Evolutionary conservation across 2,797 vertebrate species (phyloP), one percentile per base, ranked within the genome.

Genomic region (Trachurus trachurus): DNA sequence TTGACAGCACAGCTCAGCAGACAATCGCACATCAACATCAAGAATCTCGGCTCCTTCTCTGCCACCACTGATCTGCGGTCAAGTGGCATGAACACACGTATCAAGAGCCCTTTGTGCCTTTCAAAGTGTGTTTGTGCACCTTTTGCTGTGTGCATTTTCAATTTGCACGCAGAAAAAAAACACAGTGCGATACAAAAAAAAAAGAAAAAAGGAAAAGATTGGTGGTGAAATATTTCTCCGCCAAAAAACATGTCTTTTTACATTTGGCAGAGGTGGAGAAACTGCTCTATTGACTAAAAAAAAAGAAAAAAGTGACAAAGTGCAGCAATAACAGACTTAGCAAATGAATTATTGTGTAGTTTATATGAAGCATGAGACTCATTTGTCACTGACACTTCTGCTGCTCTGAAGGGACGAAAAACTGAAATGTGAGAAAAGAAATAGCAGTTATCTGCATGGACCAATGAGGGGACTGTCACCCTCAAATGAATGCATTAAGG

Each of bases 1-100:
- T 39, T 60, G 64, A 74, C 62, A 67, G 67, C 54, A 34, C n/a
- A n/a, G 31, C 66, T 79, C 29, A 53, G 26, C 31, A 47, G 71
- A 66, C 52, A 45, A 47, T 50, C 39, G 26, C 72, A 83, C 59
- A 10, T 40, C 57, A 58, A 31, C 63, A 60, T 21, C 44, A 61
- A 61, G 13, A 62, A 56, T 42, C 21, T 47, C 6, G 45, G 64
- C 40, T 42, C 6, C 49, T 49, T 66, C 64, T 53, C 50, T 31
- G 19, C 42, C 37, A 17, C 40, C 11, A 31, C 45, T 13, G 10
- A 66, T 19, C 10, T 26, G 16, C 37, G 22, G n/a, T 64, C 40
- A 58, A 9, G 49, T 9, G 26, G 31, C 34, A 71, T 10, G 4
- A 71, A 67, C 42, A 39, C 17, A 59, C 40, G 59, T 21, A 62